A percentile compares a stretch with the other conserved stretches of the same genome.
Evolutionary conservation across 2,888 invertebrate genomes (phyloP).

Genomic region (Polylopha cassiicola): DNA sequence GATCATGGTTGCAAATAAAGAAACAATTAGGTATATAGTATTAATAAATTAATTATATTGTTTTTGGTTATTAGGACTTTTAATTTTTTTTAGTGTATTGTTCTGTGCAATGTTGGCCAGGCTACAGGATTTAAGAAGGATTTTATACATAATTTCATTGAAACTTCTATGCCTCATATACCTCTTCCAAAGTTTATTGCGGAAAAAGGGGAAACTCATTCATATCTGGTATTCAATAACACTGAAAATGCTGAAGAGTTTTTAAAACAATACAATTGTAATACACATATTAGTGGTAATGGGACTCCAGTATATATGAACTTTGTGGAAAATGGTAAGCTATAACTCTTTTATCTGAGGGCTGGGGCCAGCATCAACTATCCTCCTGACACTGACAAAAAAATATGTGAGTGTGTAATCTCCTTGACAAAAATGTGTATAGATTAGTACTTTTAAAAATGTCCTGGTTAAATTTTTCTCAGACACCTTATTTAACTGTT

Average conservation of each 20-base stretch:
- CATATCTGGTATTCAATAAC: slow-evolving; percentile 81
- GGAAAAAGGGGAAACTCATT: slow-evolving; percentile 88
- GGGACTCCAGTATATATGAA: slow-evolving; percentile 81
- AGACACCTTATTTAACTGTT: no score
- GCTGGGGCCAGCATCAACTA: no score
- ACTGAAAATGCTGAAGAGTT: slow-evolving; percentile 73
- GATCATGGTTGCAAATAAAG: no score
- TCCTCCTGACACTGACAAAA: no score
- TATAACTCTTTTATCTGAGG: no score
- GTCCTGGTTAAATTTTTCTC: no score
- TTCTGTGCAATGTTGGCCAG: slow-evolving; percentile 92
- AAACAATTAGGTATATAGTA: no score
- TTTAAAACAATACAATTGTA: slow-evolving; percentile 78
- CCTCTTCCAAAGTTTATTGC: slow-evolving; percentile 79
- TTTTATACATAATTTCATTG: slow-evolving; percentile 76
- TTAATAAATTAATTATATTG: slow-evolving; percentile 5
- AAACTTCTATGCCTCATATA: slow-evolving; percentile 72
- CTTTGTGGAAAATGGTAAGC: slow-evolving; percentile 79
- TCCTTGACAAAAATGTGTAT: no score
- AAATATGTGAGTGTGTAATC: no score
- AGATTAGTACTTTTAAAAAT: no score
- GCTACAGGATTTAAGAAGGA: slow-evolving; percentile 86
- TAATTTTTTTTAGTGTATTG: slow-evolving; percentile 78
- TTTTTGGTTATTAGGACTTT: slow-evolving; percentile 12
- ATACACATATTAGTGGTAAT: slow-evolving; percentile 73